Percentiles rank a stretch among this genome's conserved stretches.
Evolutionary conservation across 2,113 vertebrate genomes (phyloP).

Genomic region (Macquaria australasica): DNA sequence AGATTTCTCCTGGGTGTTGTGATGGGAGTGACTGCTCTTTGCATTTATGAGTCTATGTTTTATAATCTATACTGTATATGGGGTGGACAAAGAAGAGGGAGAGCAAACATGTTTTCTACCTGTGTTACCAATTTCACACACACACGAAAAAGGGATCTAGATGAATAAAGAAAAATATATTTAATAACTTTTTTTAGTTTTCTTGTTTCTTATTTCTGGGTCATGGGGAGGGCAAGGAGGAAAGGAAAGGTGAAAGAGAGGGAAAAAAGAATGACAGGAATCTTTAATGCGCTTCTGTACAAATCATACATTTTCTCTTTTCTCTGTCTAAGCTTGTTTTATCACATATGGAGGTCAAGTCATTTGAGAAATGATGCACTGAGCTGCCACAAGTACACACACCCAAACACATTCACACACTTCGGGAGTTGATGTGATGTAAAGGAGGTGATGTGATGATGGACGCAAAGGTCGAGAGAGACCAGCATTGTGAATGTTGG

Average conservation of each 20-base stretch:
- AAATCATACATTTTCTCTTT: slow-evolving; percentile 9
- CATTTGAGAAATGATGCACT: slow-evolving; percentile 28
- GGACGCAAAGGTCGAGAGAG: slow-evolving; percentile 9
- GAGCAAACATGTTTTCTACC: neutral
- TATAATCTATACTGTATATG: neutral
- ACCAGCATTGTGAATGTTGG: neutral
- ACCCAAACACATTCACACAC: slow-evolving; percentile 10
- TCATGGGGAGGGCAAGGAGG: neutral
- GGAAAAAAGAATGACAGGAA: neutral
- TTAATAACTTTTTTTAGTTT: neutral
- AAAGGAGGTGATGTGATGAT: slow-evolving; percentile 21
- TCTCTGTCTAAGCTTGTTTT: slow-evolving; percentile 17
- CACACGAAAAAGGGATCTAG: neutral
- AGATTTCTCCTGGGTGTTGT: slow-evolving; percentile 62
- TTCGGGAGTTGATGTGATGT: neutral
- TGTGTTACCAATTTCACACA: neutral
- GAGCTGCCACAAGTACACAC: slow-evolving; percentile 6
- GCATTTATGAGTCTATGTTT: slow-evolving; percentile 48
- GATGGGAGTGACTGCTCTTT: slow-evolving; percentile 28
- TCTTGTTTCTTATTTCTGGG: slow-evolving; percentile 13
- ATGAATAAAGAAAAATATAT: neutral
- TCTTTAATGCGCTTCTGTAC: slow-evolving; percentile 21
- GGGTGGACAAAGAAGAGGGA: too few species aligned
- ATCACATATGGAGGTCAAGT: slow-evolving; percentile 22
- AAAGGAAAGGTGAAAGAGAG: neutral